Evolutionary conservation across 2,888 invertebrate species (phyloP).

Genomic region (Julus scandinavius): DNA sequence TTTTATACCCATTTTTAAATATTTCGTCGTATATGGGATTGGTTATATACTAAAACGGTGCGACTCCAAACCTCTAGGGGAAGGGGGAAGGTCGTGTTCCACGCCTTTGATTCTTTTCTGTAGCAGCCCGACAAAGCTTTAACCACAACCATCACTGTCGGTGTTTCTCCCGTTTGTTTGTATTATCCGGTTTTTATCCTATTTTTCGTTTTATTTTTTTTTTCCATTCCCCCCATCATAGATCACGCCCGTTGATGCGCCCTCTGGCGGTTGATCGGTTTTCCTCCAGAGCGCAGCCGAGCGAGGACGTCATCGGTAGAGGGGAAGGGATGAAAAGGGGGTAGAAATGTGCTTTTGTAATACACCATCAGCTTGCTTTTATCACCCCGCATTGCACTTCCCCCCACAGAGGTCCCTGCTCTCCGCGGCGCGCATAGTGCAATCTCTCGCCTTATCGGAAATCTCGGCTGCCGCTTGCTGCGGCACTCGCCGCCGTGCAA

Average conservation of each 20-base stretch:
- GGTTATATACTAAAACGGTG: too few species aligned
- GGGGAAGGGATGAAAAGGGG: neutral
- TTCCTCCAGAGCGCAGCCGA: neutral
- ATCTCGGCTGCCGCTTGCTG: neutral
- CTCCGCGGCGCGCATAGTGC: neutral
- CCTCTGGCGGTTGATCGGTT: neutral
- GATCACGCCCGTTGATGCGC: neutral
- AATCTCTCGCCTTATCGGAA: too few species aligned
- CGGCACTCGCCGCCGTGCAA: neutral
- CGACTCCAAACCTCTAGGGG: too few species aligned
- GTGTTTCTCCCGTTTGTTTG: neutral
- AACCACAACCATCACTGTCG: neutral
- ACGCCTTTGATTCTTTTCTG: neutral
- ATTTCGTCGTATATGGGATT: too few species aligned
- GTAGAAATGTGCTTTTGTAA: neutral
- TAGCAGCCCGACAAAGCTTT: neutral
- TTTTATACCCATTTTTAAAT: too few species aligned
- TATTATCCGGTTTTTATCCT: too few species aligned
- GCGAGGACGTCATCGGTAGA: neutral
- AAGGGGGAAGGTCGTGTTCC: too few species aligned
- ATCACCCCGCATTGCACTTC: neutral
- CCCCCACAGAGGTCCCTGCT: neutral
- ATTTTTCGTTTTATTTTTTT: too few species aligned
- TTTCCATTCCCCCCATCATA: neutral
- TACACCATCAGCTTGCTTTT: neutral